phyloP scores from a whole-genome alignment of 2,797 vertebrate species.

The Etheostoma perlongum region DNA sequence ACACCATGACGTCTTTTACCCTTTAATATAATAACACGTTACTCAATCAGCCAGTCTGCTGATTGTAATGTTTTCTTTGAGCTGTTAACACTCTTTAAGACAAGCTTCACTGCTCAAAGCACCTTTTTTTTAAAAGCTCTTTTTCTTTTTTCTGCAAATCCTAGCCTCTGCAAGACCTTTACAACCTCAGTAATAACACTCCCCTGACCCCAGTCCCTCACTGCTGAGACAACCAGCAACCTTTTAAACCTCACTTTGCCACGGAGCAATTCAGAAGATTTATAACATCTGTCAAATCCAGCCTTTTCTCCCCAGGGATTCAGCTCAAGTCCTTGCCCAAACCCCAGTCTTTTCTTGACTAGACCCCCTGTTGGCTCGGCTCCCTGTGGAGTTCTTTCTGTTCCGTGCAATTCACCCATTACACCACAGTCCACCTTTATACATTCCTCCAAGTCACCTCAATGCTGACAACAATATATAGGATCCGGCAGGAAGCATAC shows the following conservation, averaged over 20 bases:
- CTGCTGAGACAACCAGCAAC: slow-evolving; percentile 47
- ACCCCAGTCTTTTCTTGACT: slow-evolving; percentile 51
- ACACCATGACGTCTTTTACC: slow-evolving; percentile 23
- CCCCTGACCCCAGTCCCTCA: slow-evolving; percentile 37
- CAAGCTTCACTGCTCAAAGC: neutral
- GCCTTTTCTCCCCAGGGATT: slow-evolving; percentile 70
- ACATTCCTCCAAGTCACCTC: slow-evolving; percentile 64
- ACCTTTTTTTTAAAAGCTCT: neutral
- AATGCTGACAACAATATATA: slow-evolving; percentile 68
- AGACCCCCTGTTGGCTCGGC: slow-evolving; percentile 45
- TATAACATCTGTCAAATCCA: slow-evolving; percentile 72
- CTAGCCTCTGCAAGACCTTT: slow-evolving; percentile 23
- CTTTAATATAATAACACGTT: slow-evolving; percentile 38
- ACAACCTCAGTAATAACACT: slow-evolving; percentile 47
- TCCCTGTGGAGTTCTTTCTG: slow-evolving; percentile 23
- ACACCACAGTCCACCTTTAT: slow-evolving; percentile 45
- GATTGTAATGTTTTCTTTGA: slow-evolving; percentile 42
- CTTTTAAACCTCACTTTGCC: slow-evolving; percentile 65
- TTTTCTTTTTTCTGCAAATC: slow-evolving; percentile 21
- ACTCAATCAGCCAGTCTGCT: slow-evolving; percentile 19
- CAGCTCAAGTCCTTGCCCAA: slow-evolving; percentile 62
- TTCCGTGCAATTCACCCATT: slow-evolving; percentile 48
- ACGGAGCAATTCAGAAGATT: slow-evolving; percentile 63
- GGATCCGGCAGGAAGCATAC: slow-evolving; percentile 59
- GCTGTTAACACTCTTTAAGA: slow-evolving; percentile 18